Evolutionary conservation across 2,888 invertebrate species (phyloP).

Genomic region (Platyscelio sp.): DNA sequence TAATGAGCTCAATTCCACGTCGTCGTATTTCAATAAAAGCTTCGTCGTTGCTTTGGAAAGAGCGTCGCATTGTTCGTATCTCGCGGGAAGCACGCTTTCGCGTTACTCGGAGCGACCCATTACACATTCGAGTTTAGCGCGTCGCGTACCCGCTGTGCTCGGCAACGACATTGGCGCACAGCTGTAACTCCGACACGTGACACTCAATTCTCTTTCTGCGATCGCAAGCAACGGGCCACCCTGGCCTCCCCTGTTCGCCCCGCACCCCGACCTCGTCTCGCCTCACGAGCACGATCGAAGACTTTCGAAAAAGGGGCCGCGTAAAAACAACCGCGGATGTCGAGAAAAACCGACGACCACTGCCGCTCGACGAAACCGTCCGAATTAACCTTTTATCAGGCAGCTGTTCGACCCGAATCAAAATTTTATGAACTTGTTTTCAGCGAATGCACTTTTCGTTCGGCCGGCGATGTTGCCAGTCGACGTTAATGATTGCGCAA

Average conservation of each 20-base stretch:
- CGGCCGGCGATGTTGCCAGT: no score
- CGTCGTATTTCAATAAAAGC: constrained; percentile 65
- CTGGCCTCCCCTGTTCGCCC: no score
- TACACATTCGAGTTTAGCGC: constrained; percentile 50
- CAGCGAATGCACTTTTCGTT: no score
- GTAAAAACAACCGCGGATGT: constrained; percentile 26
- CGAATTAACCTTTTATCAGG: no score
- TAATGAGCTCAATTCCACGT: constrained; percentile 65
- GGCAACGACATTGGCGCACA: constrained; percentile 42
- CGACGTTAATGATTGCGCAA: no score
- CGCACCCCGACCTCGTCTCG: constrained; percentile 12
- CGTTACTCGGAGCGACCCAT: constrained; percentile 46
- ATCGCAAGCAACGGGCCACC: constrained; percentile 35
- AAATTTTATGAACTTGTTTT: no score
- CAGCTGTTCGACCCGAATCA: no score
- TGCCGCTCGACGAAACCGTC: no score
- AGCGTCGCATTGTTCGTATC: constrained; percentile 64
- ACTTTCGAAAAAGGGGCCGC: constrained; percentile 55
- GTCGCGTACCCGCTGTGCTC: constrained; percentile 50
- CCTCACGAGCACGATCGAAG: constrained; percentile 30
- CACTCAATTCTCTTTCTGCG: constrained; percentile 57
- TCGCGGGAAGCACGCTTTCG: constrained; percentile 60
- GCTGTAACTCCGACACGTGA: constrained; percentile 65
- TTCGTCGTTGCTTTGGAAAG: constrained; percentile 41
- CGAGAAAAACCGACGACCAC: background rate